Conservation (phyloP, 1,140 invertebrate genomes). For the Drosophila arawakana region DNA sequence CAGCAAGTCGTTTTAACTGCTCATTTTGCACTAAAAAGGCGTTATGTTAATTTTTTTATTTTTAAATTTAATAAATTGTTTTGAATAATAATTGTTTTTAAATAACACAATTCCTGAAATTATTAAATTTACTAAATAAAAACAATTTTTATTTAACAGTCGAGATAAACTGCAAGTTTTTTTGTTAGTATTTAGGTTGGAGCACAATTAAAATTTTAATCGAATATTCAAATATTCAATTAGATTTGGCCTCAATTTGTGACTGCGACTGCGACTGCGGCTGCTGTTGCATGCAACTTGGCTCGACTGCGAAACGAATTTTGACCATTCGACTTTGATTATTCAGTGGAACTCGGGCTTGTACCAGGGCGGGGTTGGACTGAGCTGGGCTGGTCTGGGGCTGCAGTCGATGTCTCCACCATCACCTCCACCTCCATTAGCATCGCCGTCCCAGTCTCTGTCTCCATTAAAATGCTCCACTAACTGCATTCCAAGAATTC, state of each 20-base stretch:
- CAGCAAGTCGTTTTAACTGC: too few relatives aligned
- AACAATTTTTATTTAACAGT: slow-evolving; percentile 1
- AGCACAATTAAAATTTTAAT: slow-evolving; percentile 15
- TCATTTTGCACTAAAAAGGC: too few relatives aligned
- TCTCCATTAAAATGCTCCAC: slow-evolving; percentile 76
- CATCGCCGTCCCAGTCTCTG: too few relatives aligned
- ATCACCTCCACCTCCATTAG: background rate
- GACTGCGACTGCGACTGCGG: background rate
- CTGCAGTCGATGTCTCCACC: slow-evolving; percentile 32
- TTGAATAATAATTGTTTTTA: too few relatives aligned
- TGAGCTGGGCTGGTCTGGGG: background rate
- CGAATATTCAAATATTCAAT: slow-evolving; percentile 40
- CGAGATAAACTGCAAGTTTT: background rate
- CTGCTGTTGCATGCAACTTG: slow-evolving; percentile 32
- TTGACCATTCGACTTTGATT: slow-evolving; percentile 2
- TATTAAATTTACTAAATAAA: background rate
- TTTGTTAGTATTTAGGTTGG: slow-evolving; percentile 8
- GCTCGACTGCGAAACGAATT: background rate
- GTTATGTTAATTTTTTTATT: too few relatives aligned
- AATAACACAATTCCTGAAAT: background rate
- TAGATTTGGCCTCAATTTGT: slow-evolving; percentile 70
- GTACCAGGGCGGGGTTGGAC: slow-evolving; percentile 5
- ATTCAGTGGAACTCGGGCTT: background rate
- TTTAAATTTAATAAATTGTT: too few relatives aligned
- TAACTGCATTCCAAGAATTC: slow-evolving; percentile 82